Evolutionary conservation across 2,888 invertebrate species (phyloP).

Genomic region (Reticulitermes lucifugus): DNA sequence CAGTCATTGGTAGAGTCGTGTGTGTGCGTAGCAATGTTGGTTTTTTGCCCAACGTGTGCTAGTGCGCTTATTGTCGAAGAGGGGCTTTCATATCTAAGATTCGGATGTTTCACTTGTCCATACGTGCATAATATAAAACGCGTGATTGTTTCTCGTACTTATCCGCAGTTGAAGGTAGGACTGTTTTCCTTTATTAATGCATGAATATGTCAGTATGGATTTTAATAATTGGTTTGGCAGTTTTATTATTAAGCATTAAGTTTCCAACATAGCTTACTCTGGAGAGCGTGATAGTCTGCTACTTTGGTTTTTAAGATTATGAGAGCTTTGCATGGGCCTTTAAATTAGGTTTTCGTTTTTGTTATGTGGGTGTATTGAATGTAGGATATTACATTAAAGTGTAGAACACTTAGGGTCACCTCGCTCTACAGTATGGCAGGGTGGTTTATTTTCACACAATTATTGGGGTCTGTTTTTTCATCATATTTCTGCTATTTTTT

Average conservation of each 20-base stretch:
- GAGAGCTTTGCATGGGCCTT: background rate
- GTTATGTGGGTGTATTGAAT: background rate
- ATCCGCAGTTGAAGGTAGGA: constrained; percentile 86
- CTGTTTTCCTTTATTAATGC: background rate
- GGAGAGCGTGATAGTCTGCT: no score
- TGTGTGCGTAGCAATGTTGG: constrained; percentile 67
- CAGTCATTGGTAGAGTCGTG: no score
- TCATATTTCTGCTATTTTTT: no score
- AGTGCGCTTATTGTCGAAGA: constrained; percentile 89
- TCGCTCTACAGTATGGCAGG: no score
- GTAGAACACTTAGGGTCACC: no score
- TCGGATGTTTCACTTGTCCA: constrained; percentile 92
- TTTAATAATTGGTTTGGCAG: background rate
- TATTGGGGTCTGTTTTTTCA: no score
- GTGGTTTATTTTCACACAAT: no score
- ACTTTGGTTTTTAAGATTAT: background rate
- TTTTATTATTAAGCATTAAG: no score
- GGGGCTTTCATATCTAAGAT: constrained; percentile 74
- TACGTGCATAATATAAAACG: constrained; percentile 84
- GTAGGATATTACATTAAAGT: no score
- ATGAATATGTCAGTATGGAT: background rate
- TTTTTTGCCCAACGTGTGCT: constrained; percentile 91
- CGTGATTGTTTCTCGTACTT: constrained; percentile 79
- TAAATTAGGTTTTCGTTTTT: background rate
- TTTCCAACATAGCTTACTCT: no score